Conservation (phyloP, 2,888 invertebrate species). For the Amaurobius ferox region DNA sequence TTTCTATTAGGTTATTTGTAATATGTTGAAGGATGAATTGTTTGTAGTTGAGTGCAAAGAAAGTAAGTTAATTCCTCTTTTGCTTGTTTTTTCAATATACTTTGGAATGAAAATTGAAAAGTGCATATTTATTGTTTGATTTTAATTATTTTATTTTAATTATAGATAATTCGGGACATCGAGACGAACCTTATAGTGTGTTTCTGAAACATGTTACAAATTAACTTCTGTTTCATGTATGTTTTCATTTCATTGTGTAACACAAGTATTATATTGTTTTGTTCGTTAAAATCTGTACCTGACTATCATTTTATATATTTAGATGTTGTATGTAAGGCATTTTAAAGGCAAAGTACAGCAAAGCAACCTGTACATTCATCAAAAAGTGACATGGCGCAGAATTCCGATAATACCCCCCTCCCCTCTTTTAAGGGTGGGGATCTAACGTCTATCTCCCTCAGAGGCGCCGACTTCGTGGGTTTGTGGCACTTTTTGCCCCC, state of each 20-base stretch:
- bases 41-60: conserved; percentile 60
- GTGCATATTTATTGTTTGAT: background rate
- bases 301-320: background rate
- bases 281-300: background rate
- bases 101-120: background rate
- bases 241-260: background rate
- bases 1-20: conserved; percentile 47
- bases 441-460: too few relatives aligned
- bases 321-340: background rate
- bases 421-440: background rate
- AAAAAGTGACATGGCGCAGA: background rate
- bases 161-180: background rate
- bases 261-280: conserved; percentile 3
- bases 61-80: conserved; percentile 21
- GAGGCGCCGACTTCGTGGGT: background rate
- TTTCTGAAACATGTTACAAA: conserved; percentile 14
- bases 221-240: background rate
- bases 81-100: background rate
- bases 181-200: background rate
- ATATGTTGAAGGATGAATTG: conserved; percentile 64
- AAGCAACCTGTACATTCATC: background rate
- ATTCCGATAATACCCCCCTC: background rate
- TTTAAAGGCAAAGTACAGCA: background rate
- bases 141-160: background rate
- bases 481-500: background rate